These are phyloP conservation scores for Seira musarum DNA, from an alignment of 2,888 invertebrate species.

Conservation along the genomic window DNA sequence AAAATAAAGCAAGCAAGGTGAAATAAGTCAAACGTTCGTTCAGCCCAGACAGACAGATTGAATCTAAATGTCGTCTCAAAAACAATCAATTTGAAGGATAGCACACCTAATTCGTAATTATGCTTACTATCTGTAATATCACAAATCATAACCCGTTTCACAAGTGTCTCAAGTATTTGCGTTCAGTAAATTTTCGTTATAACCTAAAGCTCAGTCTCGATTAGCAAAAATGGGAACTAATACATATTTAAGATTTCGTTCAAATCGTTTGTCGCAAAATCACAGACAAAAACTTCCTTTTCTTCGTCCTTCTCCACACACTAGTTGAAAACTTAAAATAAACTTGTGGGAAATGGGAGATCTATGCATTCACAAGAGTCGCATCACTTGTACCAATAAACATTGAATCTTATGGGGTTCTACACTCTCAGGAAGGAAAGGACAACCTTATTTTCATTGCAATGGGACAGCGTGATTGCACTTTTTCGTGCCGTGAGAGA, in stretches of 20 bases:
- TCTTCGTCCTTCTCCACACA: not conserved
- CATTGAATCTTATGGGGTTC: not conserved
- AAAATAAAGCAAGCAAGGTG: not conserved
- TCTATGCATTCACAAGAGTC: conserved; percentile 21
- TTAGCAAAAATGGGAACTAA: not conserved
- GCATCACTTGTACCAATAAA: conserved; percentile 19
- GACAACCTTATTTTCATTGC: not conserved
- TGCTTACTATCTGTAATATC: conserved; percentile 6
- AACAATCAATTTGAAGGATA: too few species aligned
- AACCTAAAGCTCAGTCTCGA: conserved; percentile 1
- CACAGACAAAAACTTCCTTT: conserved; percentile 6
- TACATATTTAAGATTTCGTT: not conserved
- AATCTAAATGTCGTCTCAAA: not conserved
- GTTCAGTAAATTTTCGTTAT: conserved; percentile 5
- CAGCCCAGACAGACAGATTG: not conserved
- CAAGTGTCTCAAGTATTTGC: not conserved
- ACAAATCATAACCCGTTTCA: conserved; percentile 17
- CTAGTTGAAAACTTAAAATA: conserved; percentile 40
- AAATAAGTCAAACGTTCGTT: too few species aligned
- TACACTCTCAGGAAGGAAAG: too few species aligned
- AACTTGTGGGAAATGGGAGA: conserved; percentile 41
- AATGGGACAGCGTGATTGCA: conserved; percentile 13
- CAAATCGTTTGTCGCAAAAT: conserved; percentile 1
- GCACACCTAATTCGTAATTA: too few species aligned
- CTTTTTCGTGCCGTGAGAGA: conserved; percentile 19